Evolutionary conservation across 2,888 invertebrate species (phyloP), one percentile per base, ranked within the genome.

Genomic region (Drosophila gaucha): DNA sequence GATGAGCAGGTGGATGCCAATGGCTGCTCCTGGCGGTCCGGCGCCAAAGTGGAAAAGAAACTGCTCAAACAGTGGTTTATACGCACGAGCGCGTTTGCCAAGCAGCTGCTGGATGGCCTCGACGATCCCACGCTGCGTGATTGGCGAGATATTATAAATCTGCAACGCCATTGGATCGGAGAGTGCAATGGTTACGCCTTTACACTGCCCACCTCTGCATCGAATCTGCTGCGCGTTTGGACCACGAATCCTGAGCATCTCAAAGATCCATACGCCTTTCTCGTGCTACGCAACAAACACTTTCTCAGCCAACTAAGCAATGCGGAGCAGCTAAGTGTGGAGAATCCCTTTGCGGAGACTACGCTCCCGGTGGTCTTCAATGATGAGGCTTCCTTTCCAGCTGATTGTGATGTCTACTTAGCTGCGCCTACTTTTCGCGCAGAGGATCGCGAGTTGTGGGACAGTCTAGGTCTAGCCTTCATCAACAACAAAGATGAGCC

Each of bases 1-100:
- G 97, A 99, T 92, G 99, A 99, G 91, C 99, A 99, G 93, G 98
- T 99, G 3, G 98, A 98, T 92, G 95, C 94, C 44, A 94, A 96
- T 86, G 97, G 98, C 10, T 93, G 94, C 84, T 98, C 98, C 0
- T 99, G 99, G 99, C 93, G 99, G 63, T 99, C 99, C 4, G 99
- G 99, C 2, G 99, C 97, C 6, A 94, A 95, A 92, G 98, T 98
- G 6, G 97, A 99, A 91, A 97, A 96, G 87, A 96, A 95, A 91
- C 92, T 95, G 62, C 93, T 99, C 0, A 95, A 94, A 31, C 99
- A 99, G 90, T 99, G 99, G 99, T 99, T 97, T 91, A 94, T 99
- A 30, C 95, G 94, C 91, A 98, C 98, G 0, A 98, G 98, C 43
- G 93, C 94, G 67, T 97, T 94, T 92, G 96, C 97, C 1, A 94